phyloP scores from a whole-genome alignment of 2,797 vertebrate genomes.

The Notolepis coatsorum region DNA sequence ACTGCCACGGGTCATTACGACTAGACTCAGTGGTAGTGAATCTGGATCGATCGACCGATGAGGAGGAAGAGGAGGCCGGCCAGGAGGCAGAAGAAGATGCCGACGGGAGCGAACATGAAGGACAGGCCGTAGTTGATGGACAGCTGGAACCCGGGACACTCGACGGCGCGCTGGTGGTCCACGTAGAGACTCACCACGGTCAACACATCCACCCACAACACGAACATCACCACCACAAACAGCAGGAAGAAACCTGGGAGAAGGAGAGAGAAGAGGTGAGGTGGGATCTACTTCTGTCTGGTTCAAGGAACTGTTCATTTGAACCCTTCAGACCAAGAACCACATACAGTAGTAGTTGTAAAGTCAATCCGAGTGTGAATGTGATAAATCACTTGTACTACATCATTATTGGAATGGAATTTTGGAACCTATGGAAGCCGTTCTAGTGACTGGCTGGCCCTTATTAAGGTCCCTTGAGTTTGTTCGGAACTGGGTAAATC shows the following conservation, averaged over 20 bases:
- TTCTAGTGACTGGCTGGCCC: no score
- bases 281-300: no score
- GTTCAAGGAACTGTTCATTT: no score
- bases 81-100: constrained; percentile 91
- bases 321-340: no score
- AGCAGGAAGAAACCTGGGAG: constrained; percentile 89
- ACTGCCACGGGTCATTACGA: background rate
- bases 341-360: no score
- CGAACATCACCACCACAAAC: constrained; percentile 90
- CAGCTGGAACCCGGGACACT: constrained; percentile 83
- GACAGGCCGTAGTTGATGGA: constrained; percentile 90
- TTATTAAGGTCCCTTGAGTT: no score
- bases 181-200: constrained; percentile 87
- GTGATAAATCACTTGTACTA: no score
- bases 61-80: constrained; percentile 92
- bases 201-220: constrained; percentile 93
- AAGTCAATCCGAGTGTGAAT: no score
- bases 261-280: background rate
- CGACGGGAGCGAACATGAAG: constrained; percentile 93
- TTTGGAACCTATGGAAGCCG: no score
- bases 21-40: constrained; percentile 78
- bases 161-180: constrained; percentile 67
- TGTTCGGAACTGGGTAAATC: no score
- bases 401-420: no score
- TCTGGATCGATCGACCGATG: constrained; percentile 87